phyloP scores from a whole-genome alignment of 2,888 invertebrate species.

The Agriopis leucophaearia region DNA sequence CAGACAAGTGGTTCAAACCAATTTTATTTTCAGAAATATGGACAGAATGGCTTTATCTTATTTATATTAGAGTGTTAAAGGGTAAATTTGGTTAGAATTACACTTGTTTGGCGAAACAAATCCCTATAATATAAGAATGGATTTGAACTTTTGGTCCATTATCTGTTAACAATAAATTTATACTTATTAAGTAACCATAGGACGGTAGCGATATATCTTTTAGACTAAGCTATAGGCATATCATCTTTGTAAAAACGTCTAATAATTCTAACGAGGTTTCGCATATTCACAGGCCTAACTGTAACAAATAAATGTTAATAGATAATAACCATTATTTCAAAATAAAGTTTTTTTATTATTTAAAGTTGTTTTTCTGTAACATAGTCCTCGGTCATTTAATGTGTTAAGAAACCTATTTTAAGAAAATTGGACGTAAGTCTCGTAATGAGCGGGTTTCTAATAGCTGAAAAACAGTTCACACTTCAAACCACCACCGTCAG shows the following conservation, averaged over 20 bases:
- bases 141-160: slow-evolving; percentile 82
- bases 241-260: slow-evolving; percentile 78
- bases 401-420: too few species aligned
- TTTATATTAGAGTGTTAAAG: background rate
- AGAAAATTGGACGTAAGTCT: too few species aligned
- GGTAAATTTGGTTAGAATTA: slow-evolving; percentile 12
- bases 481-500: too few species aligned
- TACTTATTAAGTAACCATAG: slow-evolving; percentile 38
- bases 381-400: too few species aligned
- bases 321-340: slow-evolving; percentile 86
- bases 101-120: slow-evolving; percentile 45
- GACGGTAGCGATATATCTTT: slow-evolving; percentile 50
- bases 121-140: slow-evolving; percentile 57
- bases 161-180: slow-evolving; percentile 78
- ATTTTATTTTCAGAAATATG: background rate
- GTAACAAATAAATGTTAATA: slow-evolving; percentile 84
- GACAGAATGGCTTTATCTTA: background rate
- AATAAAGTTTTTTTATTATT: slow-evolving; percentile 80
- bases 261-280: slow-evolving; percentile 72
- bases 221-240: slow-evolving; percentile 77
- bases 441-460: too few species aligned
- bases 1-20: background rate
- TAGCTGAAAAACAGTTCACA: too few species aligned
- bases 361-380: slow-evolving; percentile 43
- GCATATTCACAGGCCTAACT: slow-evolving; percentile 81